These are phyloP conservation scores for Macrotis lagotis DNA, from an alignment of 2,113 vertebrate genomes.

Conservation along the genomic window DNA sequence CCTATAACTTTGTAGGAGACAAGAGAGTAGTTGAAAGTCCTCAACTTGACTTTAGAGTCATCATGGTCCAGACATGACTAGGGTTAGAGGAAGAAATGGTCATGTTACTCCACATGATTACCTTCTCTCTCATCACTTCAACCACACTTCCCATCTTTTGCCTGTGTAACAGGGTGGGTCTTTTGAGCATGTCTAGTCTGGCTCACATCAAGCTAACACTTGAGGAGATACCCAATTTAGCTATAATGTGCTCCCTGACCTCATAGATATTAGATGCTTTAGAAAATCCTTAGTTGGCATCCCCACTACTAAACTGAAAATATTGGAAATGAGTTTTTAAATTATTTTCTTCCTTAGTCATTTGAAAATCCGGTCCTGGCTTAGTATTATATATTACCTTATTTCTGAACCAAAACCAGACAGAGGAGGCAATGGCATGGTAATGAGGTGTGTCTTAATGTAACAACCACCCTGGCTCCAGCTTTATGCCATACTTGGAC, in stretches of 20 bases:
- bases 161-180: background rate
- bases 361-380: constrained; percentile 27
- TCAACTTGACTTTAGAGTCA: background rate
- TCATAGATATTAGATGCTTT: background rate
- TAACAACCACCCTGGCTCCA: constrained; percentile 41
- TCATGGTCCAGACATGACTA: background rate
- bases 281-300: background rate
- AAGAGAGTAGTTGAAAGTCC: background rate
- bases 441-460: constrained; percentile 10
- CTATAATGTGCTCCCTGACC: background rate
- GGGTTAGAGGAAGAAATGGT: background rate
- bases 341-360: constrained; percentile 19
- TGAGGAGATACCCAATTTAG: background rate
- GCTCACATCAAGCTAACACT: background rate
- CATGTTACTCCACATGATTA: background rate
- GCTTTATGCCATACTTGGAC: constrained; percentile 40
- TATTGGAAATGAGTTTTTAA: constrained; percentile 35
- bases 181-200: background rate
- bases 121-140: background rate
- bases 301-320: background rate
- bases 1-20: background rate
- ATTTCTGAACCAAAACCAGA: constrained; percentile 66
- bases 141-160: background rate
- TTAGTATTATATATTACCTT: constrained; percentile 43
- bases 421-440: constrained; percentile 40